Conservation (phyloP, 2,797 vertebrate genomes). For the Molothrus ater region DNA sequence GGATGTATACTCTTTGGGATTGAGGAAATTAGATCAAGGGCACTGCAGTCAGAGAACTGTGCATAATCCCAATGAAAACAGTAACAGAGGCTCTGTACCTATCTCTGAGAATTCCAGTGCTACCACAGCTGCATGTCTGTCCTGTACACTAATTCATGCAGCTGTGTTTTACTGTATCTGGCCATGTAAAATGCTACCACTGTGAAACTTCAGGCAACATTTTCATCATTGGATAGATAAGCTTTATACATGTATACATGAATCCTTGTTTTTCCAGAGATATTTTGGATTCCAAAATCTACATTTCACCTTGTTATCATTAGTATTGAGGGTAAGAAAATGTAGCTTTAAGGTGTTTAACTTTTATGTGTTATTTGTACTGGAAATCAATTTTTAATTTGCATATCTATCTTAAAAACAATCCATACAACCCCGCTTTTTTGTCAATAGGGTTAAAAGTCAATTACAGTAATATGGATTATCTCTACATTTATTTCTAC, state of each 20-base stretch:
- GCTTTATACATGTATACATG: not conserved
- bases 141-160: not conserved
- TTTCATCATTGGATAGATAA: not conserved
- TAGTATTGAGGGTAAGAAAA: constrained; percentile 15
- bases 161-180: not conserved
- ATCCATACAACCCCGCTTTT: not conserved
- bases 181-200: not conserved
- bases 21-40: not conserved
- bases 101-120: not conserved
- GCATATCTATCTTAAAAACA: not conserved
- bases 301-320: not conserved
- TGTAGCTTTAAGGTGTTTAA: not conserved
- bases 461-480: not conserved
- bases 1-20: not conserved
- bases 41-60: not conserved
- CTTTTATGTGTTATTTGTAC: not conserved
- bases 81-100: accelerated
- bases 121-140: not conserved
- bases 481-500: not conserved
- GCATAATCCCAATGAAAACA: not conserved
- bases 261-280: not conserved
- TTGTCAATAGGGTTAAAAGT: constrained; percentile 2
- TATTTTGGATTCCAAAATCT: not conserved
- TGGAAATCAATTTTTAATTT: constrained; percentile 25
- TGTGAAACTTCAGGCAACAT: not conserved